Evolutionary conservation across 2,113 vertebrate genomes (phyloP).

Genomic region (Oryzias woworae): DNA sequence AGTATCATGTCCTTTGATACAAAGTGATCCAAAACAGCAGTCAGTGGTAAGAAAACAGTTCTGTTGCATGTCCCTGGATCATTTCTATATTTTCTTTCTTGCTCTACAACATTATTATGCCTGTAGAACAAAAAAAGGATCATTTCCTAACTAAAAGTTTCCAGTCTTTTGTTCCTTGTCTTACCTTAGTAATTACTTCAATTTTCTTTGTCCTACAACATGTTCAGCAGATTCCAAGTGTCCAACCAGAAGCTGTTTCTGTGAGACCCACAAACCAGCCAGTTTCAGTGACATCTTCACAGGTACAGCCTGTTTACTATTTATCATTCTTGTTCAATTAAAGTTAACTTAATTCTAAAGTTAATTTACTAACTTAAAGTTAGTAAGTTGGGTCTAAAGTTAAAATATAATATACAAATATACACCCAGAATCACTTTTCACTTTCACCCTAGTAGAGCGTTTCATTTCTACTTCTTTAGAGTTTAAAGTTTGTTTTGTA

Average conservation of each 20-base stretch:
- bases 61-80: background rate
- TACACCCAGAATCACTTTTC: too few species aligned
- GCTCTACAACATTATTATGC: too few species aligned
- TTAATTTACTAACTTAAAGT: too few species aligned
- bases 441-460: too few species aligned
- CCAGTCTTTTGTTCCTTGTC: background rate
- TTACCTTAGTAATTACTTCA: background rate
- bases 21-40: slow-evolving; percentile 58
- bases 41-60: slow-evolving; percentile 49
- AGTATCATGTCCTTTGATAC: slow-evolving; percentile 46
- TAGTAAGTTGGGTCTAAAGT: too few species aligned
- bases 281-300: slow-evolving; percentile 41
- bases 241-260: slow-evolving; percentile 46
- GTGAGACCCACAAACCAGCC: slow-evolving; percentile 45
- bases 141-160: too few species aligned
- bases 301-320: slow-evolving; percentile 47
- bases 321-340: too few species aligned
- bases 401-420: too few species aligned
- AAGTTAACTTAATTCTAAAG: too few species aligned
- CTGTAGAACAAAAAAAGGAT: too few species aligned
- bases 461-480: too few species aligned
- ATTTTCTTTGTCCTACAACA: background rate
- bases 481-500: too few species aligned
- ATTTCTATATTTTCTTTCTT: background rate
- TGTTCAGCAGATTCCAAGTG: slow-evolving; percentile 29